A percentile compares a stretch with the other conserved stretches of the same genome.
Conservation (phyloP, 1,140 invertebrate genomes). For the Marisa cornuarietis region DNA sequence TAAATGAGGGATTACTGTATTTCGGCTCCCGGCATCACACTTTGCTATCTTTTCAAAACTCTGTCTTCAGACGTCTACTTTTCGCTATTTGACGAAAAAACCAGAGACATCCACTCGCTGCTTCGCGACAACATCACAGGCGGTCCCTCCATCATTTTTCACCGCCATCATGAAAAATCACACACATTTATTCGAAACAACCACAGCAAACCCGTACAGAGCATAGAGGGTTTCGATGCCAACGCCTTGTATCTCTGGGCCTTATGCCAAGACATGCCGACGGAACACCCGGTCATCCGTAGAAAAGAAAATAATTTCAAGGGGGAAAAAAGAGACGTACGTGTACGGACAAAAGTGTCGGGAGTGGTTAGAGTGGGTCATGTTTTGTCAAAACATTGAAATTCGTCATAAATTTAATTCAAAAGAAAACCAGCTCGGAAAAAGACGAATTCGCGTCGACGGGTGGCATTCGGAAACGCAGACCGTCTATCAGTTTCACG, state of each 20-base stretch:
- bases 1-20: no score
- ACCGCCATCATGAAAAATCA: slow-evolving; percentile 28
- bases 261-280: slow-evolving; percentile 31
- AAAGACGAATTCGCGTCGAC: no score
- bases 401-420: slow-evolving; percentile 7
- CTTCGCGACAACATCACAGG: slow-evolving; percentile 30
- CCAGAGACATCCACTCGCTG: slow-evolving; percentile 29
- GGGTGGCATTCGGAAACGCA: no score
- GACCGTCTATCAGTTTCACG: no score
- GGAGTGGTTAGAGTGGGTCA: slow-evolving; percentile 10
- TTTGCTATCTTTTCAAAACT: slow-evolving; percentile 31
- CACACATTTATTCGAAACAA: slow-evolving; percentile 20
- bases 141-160: slow-evolving; percentile 36
- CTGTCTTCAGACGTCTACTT: slow-evolving; percentile 18
- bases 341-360: slow-evolving; percentile 6
- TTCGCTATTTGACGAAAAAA: slow-evolving; percentile 25
- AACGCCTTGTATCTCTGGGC: slow-evolving; percentile 36
- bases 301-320: slow-evolving; percentile 7
- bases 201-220: background rate
- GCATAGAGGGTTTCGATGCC: slow-evolving; percentile 32
- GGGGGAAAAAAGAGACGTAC: slow-evolving; percentile 16
- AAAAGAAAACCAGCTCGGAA: no score
- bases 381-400: background rate
- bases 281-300: slow-evolving; percentile 21
- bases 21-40: slow-evolving; percentile 31